Evolutionary conservation across 2,888 invertebrate genomes (phyloP).

Genomic region (Gymnocheta viridis): DNA sequence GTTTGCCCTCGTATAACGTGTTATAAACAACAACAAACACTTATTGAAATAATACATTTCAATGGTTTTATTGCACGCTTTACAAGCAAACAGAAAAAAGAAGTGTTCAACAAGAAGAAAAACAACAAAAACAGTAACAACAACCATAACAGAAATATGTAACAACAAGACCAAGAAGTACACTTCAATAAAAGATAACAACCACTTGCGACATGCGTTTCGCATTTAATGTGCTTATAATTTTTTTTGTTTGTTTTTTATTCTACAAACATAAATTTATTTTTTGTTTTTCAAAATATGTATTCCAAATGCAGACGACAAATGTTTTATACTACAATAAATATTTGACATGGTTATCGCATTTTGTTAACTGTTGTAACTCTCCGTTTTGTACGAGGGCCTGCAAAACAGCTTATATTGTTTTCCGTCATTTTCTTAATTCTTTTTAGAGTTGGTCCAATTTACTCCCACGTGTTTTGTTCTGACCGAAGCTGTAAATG

Average conservation of each 20-base stretch:
- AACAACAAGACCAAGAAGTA: conserved; percentile 11
- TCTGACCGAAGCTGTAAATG: background rate
- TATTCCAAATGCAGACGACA: background rate
- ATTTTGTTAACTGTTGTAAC: conserved; percentile 46
- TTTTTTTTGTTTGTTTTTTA: conserved; percentile 53
- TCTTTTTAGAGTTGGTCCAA: background rate
- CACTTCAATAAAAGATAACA: conserved; percentile 69
- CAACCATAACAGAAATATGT: background rate
- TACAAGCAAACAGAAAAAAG: conserved; percentile 28
- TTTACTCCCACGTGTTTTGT: background rate
- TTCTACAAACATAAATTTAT: background rate
- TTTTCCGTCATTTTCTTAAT: background rate
- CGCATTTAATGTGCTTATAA: conserved; percentile 70
- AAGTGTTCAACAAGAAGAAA: conserved; percentile 18
- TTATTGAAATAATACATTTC: conserved; percentile 44
- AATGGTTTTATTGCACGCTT: conserved; percentile 56
- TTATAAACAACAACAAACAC: background rate
- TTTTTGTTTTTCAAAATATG: conserved; percentile 41
- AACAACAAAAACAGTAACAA: conserved; percentile 3
- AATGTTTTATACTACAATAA: conserved; percentile 13
- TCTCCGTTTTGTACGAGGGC: conserved; percentile 2
- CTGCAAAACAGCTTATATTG: background rate
- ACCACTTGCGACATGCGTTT: conserved; percentile 72
- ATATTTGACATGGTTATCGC: conserved; percentile 56
- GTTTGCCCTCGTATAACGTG: background rate